A percentile compares a stretch with the other conserved stretches of the same genome.
phyloP scores from a whole-genome alignment of 2,888 invertebrate genomes.

The Seira ritae region DNA sequence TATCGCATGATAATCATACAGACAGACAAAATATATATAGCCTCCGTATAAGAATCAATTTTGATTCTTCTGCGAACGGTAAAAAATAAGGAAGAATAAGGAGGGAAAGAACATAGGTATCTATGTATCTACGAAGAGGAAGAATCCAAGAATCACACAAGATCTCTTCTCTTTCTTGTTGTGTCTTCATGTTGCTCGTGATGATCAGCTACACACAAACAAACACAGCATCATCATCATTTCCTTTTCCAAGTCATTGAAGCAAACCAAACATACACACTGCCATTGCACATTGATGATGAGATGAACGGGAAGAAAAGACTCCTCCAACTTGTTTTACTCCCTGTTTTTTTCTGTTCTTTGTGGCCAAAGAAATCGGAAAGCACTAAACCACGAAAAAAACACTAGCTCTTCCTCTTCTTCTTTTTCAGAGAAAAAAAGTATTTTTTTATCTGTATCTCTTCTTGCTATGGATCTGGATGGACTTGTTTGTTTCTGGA shows the following conservation, averaged over 20 bases:
- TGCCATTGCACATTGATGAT: background rate
- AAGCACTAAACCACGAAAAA: conserved; percentile 57
- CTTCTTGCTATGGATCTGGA: background rate
- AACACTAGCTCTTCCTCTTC: conserved; percentile 43
- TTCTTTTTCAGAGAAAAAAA: conserved; percentile 9
- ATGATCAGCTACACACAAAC: conserved; percentile 36
- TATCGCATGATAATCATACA: too few relatives aligned
- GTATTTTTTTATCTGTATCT: conserved; percentile 16
- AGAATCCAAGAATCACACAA: conserved; percentile 61
- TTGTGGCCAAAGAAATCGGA: conserved; percentile 55
- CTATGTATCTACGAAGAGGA: conserved; percentile 31
- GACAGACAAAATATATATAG: too few relatives aligned
- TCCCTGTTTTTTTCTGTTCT: conserved; percentile 30
- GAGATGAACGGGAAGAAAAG: background rate
- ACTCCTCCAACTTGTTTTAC: conserved; percentile 43
- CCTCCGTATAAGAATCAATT: too few relatives aligned
- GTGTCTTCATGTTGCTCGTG: conserved; percentile 52
- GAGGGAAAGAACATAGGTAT: conserved; percentile 13
- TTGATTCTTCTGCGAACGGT: too few relatives aligned
- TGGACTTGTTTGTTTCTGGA: background rate
- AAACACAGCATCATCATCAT: conserved; percentile 53
- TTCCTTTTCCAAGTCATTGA: conserved; percentile 64
- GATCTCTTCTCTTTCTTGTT: conserved; percentile 65
- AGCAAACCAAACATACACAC: conserved; percentile 37
- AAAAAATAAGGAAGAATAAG: conserved; percentile 35